These are phyloP conservation scores for Spondyliosoma cantharus DNA, from an alignment of 2,797 vertebrate genomes.

Conservation along the genomic window DNA sequence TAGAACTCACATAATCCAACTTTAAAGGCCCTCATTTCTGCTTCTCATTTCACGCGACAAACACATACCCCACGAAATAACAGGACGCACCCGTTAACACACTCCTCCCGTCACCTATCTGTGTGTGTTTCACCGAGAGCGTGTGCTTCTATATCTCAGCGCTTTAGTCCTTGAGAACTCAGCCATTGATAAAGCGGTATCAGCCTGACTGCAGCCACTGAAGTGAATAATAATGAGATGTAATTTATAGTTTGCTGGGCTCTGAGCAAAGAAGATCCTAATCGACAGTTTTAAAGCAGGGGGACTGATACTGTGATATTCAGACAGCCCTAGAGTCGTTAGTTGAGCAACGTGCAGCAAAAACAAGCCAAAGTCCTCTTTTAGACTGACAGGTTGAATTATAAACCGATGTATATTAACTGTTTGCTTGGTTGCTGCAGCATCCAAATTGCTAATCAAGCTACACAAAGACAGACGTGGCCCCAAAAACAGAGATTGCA, in stretches of 20 bases:
- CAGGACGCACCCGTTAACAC: conserved; percentile 22
- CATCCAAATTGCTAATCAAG: not conserved
- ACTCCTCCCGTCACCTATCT: conserved; percentile 36
- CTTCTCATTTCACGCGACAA: conserved; percentile 8
- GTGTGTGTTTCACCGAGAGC: conserved; percentile 9
- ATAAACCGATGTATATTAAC: not conserved
- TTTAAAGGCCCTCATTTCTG: not conserved
- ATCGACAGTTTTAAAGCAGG: conserved; percentile 68
- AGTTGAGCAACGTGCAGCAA: conserved; percentile 15
- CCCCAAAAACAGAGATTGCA: not conserved
- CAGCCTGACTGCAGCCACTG: conserved; percentile 64
- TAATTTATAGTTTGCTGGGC: conserved; percentile 69
- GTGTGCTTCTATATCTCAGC: conserved; percentile 33
- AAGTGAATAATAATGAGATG: conserved; percentile 68
- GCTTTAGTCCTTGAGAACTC: conserved; percentile 65
- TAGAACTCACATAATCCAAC: not conserved
- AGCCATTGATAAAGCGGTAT: conserved; percentile 75
- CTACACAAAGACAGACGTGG: not conserved
- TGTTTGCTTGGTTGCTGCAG: not conserved
- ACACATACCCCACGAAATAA: conserved; percentile 14
- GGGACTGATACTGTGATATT: conserved; percentile 31
- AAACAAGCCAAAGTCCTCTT: conserved; percentile 38
- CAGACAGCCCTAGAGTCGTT: conserved; percentile 13
- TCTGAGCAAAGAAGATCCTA: conserved; percentile 58
- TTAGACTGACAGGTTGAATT: conserved; percentile 1